Conservation (phyloP, 2,888 invertebrate genomes). For the Pteria penguin region DNA sequence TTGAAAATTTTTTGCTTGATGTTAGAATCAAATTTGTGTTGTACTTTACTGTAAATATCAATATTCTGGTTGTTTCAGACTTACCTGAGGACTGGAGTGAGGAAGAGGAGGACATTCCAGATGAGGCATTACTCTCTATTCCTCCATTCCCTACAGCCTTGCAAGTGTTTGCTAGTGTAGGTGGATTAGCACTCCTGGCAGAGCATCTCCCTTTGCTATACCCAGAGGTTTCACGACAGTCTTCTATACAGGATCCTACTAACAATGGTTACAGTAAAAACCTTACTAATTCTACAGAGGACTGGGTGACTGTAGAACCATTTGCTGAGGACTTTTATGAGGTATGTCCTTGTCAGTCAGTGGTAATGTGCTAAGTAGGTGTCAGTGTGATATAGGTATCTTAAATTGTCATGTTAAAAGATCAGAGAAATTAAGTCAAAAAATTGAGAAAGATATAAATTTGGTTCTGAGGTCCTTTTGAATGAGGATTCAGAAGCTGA, state of each 20-base stretch:
- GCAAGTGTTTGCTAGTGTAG: conserved; percentile 92
- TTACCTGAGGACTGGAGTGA: conserved; percentile 44
- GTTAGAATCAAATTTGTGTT: too few species aligned
- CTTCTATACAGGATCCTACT: conserved; percentile 41
- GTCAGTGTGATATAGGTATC: too few species aligned
- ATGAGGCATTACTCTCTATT: conserved; percentile 69
- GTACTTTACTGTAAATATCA: too few species aligned
- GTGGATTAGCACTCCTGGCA: conserved; percentile 93
- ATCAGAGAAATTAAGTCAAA: too few species aligned
- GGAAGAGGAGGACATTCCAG: conserved; percentile 64
- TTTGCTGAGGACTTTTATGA: conserved; percentile 70
- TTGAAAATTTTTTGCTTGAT: not conserved
- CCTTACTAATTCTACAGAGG: conserved; percentile 49
- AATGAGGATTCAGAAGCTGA: not conserved
- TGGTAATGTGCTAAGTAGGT: not conserved
- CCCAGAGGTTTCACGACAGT: conserved; percentile 86
- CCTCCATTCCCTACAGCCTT: conserved; percentile 83
- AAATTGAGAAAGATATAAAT: not conserved
- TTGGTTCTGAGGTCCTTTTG: not conserved
- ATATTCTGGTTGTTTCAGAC: conserved; percentile 10
- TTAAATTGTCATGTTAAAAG: too few species aligned
- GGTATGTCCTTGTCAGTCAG: conserved; percentile 44
- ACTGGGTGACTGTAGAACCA: conserved; percentile 83
- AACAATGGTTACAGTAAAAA: conserved; percentile 13
- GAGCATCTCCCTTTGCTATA: conserved; percentile 93